phyloP scores from a whole-genome alignment of 2,113 vertebrate genomes.

The Podocnemis expansa region DNA sequence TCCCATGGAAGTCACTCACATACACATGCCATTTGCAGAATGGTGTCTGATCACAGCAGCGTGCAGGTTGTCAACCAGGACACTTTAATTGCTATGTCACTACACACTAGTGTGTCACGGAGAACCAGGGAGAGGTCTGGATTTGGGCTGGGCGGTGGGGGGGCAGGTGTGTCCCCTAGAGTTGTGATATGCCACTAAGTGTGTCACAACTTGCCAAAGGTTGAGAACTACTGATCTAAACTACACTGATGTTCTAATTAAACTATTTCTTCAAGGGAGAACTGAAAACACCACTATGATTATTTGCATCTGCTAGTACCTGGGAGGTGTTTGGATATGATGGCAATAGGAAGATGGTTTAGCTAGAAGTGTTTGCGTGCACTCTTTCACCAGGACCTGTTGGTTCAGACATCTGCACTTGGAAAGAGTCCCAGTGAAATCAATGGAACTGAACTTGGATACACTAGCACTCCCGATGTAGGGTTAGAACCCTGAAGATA shows the following conservation, averaged over 20 bases:
- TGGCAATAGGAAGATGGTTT: background rate
- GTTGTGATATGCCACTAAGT: too few species aligned
- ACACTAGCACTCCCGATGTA: too few species aligned
- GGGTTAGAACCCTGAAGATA: too few species aligned
- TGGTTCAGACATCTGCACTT: background rate
- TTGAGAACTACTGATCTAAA: too few species aligned
- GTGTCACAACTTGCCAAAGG: too few species aligned
- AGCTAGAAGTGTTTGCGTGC: rapidly evolving
- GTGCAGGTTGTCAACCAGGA: background rate
- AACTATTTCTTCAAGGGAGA: background rate
- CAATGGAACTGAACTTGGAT: background rate
- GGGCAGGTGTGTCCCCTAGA: too few species aligned
- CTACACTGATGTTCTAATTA: background rate
- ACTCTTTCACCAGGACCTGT: background rate
- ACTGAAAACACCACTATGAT: too few species aligned
- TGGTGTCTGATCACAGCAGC: background rate
- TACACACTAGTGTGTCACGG: too few species aligned
- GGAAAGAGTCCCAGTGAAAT: background rate
- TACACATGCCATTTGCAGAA: background rate
- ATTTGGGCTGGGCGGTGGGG: too few species aligned
- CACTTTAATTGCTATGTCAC: too few species aligned
- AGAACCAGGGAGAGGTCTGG: too few species aligned
- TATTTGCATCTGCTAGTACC: background rate
- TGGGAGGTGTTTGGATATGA: background rate
- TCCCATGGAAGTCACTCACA: background rate